Conservation (phyloP, 1,140 invertebrate species). For the Drosophila funebris region DNA sequence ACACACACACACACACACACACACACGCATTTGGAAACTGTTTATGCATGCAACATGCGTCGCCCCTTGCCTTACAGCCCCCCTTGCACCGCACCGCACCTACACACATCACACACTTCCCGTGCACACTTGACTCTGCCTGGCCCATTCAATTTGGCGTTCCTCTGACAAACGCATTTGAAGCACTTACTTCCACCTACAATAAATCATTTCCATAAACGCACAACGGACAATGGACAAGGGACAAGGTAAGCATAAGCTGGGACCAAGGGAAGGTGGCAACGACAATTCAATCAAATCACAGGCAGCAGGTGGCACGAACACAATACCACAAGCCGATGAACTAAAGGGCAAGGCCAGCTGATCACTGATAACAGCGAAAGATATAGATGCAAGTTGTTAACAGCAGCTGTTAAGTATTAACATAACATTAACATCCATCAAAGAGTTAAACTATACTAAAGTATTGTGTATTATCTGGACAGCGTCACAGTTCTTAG, state of each 20-base stretch:
- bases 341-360: background rate
- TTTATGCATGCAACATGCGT: constrained; percentile 71
- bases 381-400: background rate
- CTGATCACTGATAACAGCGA: background rate
- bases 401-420: too few relatives aligned
- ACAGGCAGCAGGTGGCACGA: constrained; percentile 8
- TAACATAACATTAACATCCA: too few relatives aligned
- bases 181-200: constrained; percentile 72
- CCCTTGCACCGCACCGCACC: background rate
- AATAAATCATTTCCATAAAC: constrained; percentile 65
- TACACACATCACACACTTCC: background rate
- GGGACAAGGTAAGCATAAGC: constrained; percentile 20
- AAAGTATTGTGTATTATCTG: too few relatives aligned
- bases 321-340: too few relatives aligned
- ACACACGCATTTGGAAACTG: constrained; percentile 14
- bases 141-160: constrained; percentile 15
- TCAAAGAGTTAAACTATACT: too few relatives aligned
- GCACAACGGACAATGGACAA: too few relatives aligned
- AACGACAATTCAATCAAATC: constrained; percentile 57
- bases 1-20: too few relatives aligned
- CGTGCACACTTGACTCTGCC: background rate
- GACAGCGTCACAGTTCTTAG: too few relatives aligned
- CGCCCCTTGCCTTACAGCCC: background rate
- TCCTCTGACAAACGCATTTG: constrained; percentile 73
- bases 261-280: background rate